Evolutionary conservation across 1,140 invertebrate species (phyloP).

Genomic region (Lasaia peninsularis): DNA sequence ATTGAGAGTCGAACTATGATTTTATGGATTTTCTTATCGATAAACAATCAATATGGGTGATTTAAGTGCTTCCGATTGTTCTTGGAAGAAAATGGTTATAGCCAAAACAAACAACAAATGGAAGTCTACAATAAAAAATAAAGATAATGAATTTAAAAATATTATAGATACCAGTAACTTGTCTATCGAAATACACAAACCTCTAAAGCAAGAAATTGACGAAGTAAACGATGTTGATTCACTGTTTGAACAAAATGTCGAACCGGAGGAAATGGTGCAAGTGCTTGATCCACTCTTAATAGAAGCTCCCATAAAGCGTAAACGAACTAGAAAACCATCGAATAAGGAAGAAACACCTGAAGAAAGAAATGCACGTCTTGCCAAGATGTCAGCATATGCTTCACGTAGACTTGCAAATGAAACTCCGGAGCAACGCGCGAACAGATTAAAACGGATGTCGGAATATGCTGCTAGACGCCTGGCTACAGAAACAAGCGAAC

Average conservation of each 20-base stretch:
- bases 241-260: slow-evolving; percentile 17
- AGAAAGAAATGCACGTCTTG: slow-evolving; percentile 67
- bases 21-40: slow-evolving; percentile 61
- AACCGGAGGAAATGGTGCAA: slow-evolving; percentile 32
- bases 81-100: slow-evolving; percentile 70
- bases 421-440: slow-evolving; percentile 72
- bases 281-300: slow-evolving; percentile 39
- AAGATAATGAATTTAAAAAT: slow-evolving; percentile 22
- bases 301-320: slow-evolving; percentile 21
- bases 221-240: slow-evolving; percentile 23
- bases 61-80: slow-evolving; percentile 49
- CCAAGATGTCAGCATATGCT: slow-evolving; percentile 73
- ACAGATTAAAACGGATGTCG: slow-evolving; percentile 67
- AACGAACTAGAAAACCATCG: slow-evolving; percentile 18
- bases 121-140: slow-evolving; percentile 51
- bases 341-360: slow-evolving; percentile 66
- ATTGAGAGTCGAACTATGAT: slow-evolving; percentile 43
- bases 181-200: slow-evolving; percentile 27
- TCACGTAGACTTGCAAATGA: slow-evolving; percentile 77
- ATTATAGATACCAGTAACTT: slow-evolving; percentile 33
- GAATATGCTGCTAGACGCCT: slow-evolving; percentile 64
- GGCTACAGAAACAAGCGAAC: slow-evolving; percentile 73
- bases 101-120: slow-evolving; percentile 63
- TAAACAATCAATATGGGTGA: slow-evolving; percentile 74
- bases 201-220: slow-evolving; percentile 30